Percentiles rank a stretch among this genome's conserved stretches.
Conservation (phyloP, 2,113 vertebrate genomes). For the Mastomys natalensis region DNA sequence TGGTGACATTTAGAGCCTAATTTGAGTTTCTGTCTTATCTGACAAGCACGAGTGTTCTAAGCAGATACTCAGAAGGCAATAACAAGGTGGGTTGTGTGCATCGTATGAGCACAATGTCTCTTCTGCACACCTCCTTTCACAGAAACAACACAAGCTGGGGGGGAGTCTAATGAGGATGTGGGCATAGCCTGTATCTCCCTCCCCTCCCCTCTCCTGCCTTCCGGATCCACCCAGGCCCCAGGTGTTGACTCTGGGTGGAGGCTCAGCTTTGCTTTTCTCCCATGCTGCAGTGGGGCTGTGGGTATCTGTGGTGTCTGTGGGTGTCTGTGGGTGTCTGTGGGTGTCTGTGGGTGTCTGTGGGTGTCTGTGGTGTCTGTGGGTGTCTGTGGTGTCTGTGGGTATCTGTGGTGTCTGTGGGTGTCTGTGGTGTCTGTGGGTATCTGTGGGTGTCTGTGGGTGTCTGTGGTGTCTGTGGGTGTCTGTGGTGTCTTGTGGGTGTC, state of each 20-base stretch:
- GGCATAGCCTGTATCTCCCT: background rate
- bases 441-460: too few species aligned
- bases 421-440: too few species aligned
- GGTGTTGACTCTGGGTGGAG: background rate
- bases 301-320: background rate
- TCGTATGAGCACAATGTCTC: background rate
- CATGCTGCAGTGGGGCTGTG: background rate
- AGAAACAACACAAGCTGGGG: background rate
- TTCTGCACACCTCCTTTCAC: background rate
- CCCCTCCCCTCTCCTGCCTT: background rate
- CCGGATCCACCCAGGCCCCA: background rate
- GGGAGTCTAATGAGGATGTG: fast-evolving
- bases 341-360: background rate
- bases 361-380: too few species aligned
- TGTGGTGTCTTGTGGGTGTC: too few species aligned
- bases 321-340: background rate
- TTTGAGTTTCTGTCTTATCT: slow-evolving; percentile 48
- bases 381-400: too few species aligned
- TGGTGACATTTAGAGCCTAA: slow-evolving; percentile 53
- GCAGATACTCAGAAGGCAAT: background rate
- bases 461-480: too few species aligned
- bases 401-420: too few species aligned
- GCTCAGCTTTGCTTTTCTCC: background rate
- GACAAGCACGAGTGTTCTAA: slow-evolving; percentile 25
- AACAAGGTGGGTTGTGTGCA: background rate